A percentile compares a stretch with the other conserved stretches of the same genome.
phyloP scores from a whole-genome alignment of 2,797 vertebrate genomes.

The Chiloscyllium punctatum region DNA sequence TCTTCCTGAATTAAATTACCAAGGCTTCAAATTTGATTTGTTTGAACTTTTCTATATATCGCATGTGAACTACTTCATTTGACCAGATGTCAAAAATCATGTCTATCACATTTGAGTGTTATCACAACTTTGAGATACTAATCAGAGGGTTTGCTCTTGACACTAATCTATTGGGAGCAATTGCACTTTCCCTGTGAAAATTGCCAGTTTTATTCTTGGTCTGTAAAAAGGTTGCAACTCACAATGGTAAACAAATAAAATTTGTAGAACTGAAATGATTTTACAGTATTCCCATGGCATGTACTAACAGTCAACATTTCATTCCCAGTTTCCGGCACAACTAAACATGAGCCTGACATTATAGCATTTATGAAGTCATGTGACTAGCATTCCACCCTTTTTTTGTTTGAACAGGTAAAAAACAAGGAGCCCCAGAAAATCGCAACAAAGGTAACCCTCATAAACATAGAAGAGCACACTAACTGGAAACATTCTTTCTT shows the following conservation, averaged over 20 bases:
- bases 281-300: not conserved
- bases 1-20: not conserved
- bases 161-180: not conserved
- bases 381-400: slow-evolving; percentile 82
- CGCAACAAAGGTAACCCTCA: slow-evolving; percentile 99
- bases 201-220: not conserved
- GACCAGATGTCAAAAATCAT: not conserved
- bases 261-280: slow-evolving; percentile 11
- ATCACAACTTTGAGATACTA: not conserved
- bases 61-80: not conserved
- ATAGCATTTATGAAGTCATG: slow-evolving; percentile 54
- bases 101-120: not conserved
- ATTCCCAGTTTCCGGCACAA: slow-evolving; percentile 2
- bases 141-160: not conserved
- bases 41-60: not conserved
- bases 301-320: slow-evolving; percentile 23
- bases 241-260: not conserved
- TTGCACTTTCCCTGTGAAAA: not conserved
- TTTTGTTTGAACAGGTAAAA: slow-evolving; percentile 99
- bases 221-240: not conserved
- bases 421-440: slow-evolving; percentile 98
- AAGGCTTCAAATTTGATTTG: not conserved
- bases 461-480: slow-evolving; percentile 21
- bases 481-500: slow-evolving; percentile 36
- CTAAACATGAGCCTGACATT: slow-evolving; percentile 42